A percentile compares a stretch with the other conserved stretches of the same genome.
Conservation (phyloP, 2,888 invertebrate genomes). For the Noctua janthe region DNA sequence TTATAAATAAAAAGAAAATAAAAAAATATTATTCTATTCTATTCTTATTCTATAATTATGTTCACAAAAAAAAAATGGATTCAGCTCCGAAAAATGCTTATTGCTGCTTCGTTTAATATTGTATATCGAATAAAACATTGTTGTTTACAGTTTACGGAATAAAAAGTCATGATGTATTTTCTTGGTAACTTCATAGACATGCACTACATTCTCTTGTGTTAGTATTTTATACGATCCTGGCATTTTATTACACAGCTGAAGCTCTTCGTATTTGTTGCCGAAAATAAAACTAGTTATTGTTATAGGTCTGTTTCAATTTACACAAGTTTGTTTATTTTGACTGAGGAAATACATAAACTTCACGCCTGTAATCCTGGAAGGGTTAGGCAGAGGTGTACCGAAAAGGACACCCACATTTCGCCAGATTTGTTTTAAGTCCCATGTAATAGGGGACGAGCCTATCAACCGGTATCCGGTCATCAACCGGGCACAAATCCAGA, state of each 20-base stretch:
- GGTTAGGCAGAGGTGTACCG: not conserved
- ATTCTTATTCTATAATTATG: too few species aligned
- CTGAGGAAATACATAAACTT: too few species aligned
- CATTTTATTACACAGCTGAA: constrained; percentile 13
- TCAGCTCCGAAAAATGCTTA: not conserved
- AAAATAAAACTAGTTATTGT: constrained; percentile 27
- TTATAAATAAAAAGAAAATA: too few species aligned
- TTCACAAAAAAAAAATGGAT: not conserved
- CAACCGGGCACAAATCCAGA: not conserved
- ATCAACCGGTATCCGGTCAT: not conserved
- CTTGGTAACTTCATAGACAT: not conserved
- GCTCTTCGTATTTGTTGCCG: not conserved
- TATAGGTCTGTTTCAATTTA: not conserved
- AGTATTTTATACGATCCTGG: not conserved
- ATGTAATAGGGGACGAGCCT: not conserved
- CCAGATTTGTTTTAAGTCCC: not conserved
- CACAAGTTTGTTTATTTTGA: constrained; percentile 5
- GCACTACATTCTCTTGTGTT: not conserved
- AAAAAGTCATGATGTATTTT: constrained; percentile 16
- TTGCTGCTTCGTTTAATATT: not conserved
- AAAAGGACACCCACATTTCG: not conserved
- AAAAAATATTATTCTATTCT: too few species aligned
- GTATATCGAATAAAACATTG: not conserved
- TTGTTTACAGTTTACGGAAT: not conserved
- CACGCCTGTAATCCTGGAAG: not conserved